phyloP scores from a whole-genome alignment of 2,888 invertebrate species.

The Ethmia dodecea region DNA sequence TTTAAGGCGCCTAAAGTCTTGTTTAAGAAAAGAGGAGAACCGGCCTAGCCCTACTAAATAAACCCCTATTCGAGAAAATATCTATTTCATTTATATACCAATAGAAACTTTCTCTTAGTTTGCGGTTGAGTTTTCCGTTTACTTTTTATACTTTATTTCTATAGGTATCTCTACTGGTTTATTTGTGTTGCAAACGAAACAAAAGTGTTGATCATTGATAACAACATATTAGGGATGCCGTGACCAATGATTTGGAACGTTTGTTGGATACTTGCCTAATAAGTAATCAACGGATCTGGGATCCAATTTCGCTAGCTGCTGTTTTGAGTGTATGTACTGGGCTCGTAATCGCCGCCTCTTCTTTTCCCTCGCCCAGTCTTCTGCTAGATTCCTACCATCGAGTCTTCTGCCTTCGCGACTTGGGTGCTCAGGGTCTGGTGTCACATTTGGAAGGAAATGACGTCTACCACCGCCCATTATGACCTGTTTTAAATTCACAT shows the following conservation, averaged over 20 bases:
- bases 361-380: constrained; percentile 88
- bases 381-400: constrained; percentile 87
- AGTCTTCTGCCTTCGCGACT: constrained; percentile 84
- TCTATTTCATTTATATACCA: too few relatives aligned
- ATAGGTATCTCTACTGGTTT: too few relatives aligned
- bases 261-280: constrained; percentile 77
- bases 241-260: too few relatives aligned
- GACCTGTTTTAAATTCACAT: too few relatives aligned
- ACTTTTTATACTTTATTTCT: neutral
- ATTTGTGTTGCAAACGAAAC: too few relatives aligned
- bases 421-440: constrained; percentile 82
- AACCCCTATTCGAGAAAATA: too few relatives aligned
- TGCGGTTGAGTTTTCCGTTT: neutral
- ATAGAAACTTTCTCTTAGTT: constrained; percentile 4
- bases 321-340: constrained; percentile 85
- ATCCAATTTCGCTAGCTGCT: constrained; percentile 83
- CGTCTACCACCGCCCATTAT: constrained; percentile 87
- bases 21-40: too few relatives aligned
- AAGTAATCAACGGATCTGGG: constrained; percentile 84
- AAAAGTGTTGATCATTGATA: too few relatives aligned
- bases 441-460: constrained; percentile 85
- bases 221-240: too few relatives aligned
- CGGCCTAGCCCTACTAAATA: too few relatives aligned
- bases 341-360: constrained; percentile 81
- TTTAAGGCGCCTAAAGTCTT: too few relatives aligned